A percentile compares a stretch with the other conserved stretches of the same genome.
Conservation (phyloP, 2,888 invertebrate genomes). For the Heterodera filipjevi region DNA sequence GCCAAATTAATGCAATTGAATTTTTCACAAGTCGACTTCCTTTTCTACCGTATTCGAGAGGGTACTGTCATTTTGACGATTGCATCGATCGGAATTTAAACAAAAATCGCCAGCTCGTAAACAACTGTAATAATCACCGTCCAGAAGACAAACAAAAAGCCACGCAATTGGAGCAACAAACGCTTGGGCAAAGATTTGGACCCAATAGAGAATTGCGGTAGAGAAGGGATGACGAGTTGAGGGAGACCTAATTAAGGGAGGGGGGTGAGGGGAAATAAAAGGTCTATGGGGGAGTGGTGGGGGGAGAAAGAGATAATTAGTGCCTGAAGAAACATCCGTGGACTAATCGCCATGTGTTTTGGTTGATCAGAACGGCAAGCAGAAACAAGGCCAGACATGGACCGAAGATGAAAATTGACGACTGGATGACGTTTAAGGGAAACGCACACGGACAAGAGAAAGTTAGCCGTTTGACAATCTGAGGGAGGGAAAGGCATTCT, state of each 20-base stretch:
- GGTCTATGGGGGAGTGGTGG: neutral
- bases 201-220: slow-evolving; percentile 49
- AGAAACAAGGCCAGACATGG: slow-evolving; percentile 37
- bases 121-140: slow-evolving; percentile 56
- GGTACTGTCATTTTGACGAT: neutral
- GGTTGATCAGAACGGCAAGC: slow-evolving; percentile 51
- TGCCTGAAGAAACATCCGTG: slow-evolving; percentile 57
- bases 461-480: slow-evolving; percentile 55
- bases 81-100: slow-evolving; percentile 2
- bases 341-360: slow-evolving; percentile 58
- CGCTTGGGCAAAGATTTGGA: slow-evolving; percentile 47
- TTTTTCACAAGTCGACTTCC: neutral
- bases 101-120: slow-evolving; percentile 51
- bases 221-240: slow-evolving; percentile 31
- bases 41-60: neutral
- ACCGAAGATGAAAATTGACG: slow-evolving; percentile 51
- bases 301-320: neutral
- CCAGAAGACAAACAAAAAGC: slow-evolving; percentile 58
- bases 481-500: slow-evolving; percentile 16
- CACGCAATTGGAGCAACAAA: slow-evolving; percentile 57
- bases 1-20: slow-evolving; percentile 22
- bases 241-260: neutral
- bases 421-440: slow-evolving; percentile 55
- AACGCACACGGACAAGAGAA: slow-evolving; percentile 59
- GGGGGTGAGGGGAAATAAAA: neutral